phyloP scores from a whole-genome alignment of 1,140 invertebrate species.

The Drosophila pachea region DNA sequence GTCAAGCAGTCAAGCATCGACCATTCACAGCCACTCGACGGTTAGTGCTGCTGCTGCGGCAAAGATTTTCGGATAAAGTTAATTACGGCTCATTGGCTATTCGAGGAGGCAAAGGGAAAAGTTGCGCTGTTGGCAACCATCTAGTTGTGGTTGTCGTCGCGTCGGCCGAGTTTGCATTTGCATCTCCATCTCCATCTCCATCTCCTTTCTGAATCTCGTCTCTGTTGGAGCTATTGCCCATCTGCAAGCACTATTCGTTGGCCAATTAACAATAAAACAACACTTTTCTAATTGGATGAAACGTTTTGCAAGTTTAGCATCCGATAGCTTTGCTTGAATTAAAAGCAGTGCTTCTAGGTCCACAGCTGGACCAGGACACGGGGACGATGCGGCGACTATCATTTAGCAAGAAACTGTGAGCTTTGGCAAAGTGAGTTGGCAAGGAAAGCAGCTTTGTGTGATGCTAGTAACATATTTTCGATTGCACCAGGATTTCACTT shows the following conservation, averaged over 20 bases:
- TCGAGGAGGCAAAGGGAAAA: slow-evolving; percentile 34
- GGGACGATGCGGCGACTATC: neutral
- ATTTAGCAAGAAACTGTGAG: neutral
- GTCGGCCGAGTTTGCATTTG: slow-evolving; percentile 26
- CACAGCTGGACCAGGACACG: neutral
- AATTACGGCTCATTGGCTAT: slow-evolving; percentile 77
- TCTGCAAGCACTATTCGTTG: slow-evolving; percentile 27
- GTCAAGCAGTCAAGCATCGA: slow-evolving; percentile 32
- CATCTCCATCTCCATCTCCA: slow-evolving; percentile 14
- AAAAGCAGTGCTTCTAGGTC: slow-evolving; percentile 34
- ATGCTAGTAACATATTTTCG: neutral
- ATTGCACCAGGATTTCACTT: neutral
- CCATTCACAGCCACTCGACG: slow-evolving; percentile 9
- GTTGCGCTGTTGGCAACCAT: slow-evolving; percentile 26
- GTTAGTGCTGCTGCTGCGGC: slow-evolving; percentile 37
- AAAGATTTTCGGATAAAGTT: slow-evolving; percentile 78
- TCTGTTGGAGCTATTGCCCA: slow-evolving; percentile 9
- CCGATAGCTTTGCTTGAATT: slow-evolving; percentile 59
- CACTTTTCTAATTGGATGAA: slow-evolving; percentile 74
- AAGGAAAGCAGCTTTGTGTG: neutral
- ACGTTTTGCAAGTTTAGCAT: slow-evolving; percentile 74
- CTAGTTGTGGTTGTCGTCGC: slow-evolving; percentile 18
- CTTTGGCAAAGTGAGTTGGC: neutral
- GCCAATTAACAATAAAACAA: slow-evolving; percentile 76
- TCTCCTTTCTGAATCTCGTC: slow-evolving; percentile 6